These are phyloP conservation scores for Oncorhynchus keta DNA, from an alignment of 2,113 vertebrate species.

Conservation along the genomic window DNA sequence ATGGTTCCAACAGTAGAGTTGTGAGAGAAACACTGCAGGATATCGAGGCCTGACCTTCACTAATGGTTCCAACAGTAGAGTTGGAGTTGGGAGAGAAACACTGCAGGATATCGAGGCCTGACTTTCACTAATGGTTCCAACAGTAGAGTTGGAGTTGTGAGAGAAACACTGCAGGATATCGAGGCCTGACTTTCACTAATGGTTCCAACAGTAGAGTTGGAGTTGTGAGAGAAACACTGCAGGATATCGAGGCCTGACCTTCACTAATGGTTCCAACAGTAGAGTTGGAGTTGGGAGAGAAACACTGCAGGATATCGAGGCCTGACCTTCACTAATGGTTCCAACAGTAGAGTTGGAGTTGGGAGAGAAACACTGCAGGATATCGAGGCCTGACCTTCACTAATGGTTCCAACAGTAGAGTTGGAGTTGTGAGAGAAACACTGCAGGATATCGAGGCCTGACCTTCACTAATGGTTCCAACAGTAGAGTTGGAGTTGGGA, in stretches of 20 bases:
- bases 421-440: conserved; percentile 13
- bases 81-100: conserved; percentile 13
- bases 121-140: conserved; percentile 1
- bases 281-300: too few relatives aligned
- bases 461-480: not conserved
- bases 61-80: not conserved
- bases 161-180: not conserved
- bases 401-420: not conserved
- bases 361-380: too few relatives aligned
- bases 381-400: too few relatives aligned
- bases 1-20: not conserved
- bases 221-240: conserved; percentile 12
- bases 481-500: conserved; percentile 10
- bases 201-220: not conserved
- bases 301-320: too few relatives aligned
- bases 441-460: not conserved
- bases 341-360: too few relatives aligned
- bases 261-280: not conserved
- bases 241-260: not conserved
- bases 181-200: conserved; percentile 8
- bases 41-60: conserved; percentile 1
- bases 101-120: not conserved
- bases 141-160: conserved; percentile 7
- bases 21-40: conserved; percentile 9
- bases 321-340: too few relatives aligned